Evolutionary conservation across 2,888 invertebrate species (phyloP).

Genomic region (Hoplodrina blanda): DNA sequence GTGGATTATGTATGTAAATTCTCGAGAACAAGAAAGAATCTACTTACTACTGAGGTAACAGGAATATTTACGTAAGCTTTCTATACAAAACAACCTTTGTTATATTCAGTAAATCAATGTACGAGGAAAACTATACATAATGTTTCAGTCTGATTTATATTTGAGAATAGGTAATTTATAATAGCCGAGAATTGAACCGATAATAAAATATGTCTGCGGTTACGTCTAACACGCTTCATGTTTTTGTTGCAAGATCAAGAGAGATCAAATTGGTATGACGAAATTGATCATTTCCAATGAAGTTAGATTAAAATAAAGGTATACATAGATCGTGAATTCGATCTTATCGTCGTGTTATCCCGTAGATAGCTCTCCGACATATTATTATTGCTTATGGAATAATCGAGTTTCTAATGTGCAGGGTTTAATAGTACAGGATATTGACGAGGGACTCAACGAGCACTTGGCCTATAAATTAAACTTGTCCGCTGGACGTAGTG

Average conservation of each 20-base stretch:
- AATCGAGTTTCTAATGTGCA: neutral
- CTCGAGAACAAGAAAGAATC: neutral
- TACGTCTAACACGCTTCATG: neutral
- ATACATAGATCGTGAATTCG: neutral
- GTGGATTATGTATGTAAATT: neutral
- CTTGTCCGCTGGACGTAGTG: conserved; percentile 15
- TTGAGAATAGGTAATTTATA: conserved; percentile 13
- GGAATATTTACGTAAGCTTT: neutral
- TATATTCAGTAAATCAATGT: neutral
- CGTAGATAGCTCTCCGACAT: neutral
- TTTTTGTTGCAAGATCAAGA: neutral
- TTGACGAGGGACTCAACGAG: conserved; percentile 24
- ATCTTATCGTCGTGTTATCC: neutral
- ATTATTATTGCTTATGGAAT: conserved; percentile 9
- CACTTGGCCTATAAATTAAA: conserved; percentile 44
- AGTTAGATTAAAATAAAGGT: neutral
- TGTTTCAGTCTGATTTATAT: neutral
- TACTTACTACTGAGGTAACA: neutral
- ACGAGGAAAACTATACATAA: conserved; percentile 16
- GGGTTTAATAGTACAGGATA: conserved; percentile 13
- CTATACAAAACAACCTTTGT: conserved; percentile 1
- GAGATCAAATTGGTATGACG: conserved; percentile 1
- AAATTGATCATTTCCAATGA: neutral
- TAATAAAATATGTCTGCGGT: conserved; percentile 14
- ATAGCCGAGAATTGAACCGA: conserved; percentile 14